These are phyloP conservation scores for Brachionus manjavacas DNA, from an alignment of 1,140 invertebrate species.

Conservation along the genomic window DNA sequence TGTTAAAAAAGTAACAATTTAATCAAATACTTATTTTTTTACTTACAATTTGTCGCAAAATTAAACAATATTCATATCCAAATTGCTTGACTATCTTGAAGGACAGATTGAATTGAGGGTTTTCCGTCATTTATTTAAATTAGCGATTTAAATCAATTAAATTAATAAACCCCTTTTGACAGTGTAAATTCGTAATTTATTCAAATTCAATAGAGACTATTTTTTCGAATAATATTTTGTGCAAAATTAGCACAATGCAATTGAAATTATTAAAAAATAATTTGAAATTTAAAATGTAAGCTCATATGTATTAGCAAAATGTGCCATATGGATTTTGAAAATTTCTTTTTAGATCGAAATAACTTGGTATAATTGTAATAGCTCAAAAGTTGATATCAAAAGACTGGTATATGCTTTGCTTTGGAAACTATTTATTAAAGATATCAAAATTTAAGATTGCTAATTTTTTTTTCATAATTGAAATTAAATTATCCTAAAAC, in stretches of 20 bases:
- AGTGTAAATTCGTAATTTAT: no score
- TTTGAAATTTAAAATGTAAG: neutral
- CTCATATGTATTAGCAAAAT: neutral
- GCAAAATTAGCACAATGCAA: neutral
- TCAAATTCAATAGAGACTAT: neutral
- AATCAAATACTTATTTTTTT: no score
- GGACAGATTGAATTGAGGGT: no score
- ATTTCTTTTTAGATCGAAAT: neutral
- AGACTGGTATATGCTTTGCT: neutral
- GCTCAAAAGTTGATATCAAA: neutral
- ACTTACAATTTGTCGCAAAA: no score
- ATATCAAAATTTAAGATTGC: neutral
- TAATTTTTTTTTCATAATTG: conserved; percentile 1
- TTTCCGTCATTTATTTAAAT: no score
- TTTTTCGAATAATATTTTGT: neutral
- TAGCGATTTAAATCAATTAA: no score
- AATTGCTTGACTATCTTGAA: no score
- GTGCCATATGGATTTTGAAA: neutral
- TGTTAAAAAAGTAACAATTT: no score
- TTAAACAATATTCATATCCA: no score
- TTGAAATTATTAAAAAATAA: neutral
- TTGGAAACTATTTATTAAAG: neutral
- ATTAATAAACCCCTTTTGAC: no score
- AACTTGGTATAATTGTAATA: neutral
- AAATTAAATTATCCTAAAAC: neutral